Base-by-base conservation (phyloP, 2,113 vertebrate species). In the Puntigrus tetrazona region DNA sequence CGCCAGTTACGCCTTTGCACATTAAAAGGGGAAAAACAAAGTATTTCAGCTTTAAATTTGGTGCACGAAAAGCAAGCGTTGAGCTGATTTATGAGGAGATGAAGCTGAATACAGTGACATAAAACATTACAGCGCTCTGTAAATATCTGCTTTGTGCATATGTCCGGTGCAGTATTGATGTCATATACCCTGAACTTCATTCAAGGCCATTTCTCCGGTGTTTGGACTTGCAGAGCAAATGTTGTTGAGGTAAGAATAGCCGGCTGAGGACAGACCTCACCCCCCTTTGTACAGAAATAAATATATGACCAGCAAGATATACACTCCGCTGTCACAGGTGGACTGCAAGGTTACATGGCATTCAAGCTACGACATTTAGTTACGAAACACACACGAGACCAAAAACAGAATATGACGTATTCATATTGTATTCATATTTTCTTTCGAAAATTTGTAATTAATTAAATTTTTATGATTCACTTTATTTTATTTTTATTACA, bases 171-270 rank as follows among this genome's bases (percentile, higher is more conserved):
- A 69, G 18, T 65, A 20, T 34, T 72, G 36, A 78, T 45, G 27
- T 18, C 25, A 79, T 79, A 45, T 11, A 41, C 9, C 47, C 34
- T 11, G 5, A 47, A 67, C 43, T 57, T 34, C 41, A 77, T 78
- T 63, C 52, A 85, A 82, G 18, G 79, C 25, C 72, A 55, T 11
- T 77, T 82, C 31, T 27, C 22, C 36, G 45, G 22, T 70, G 77
- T 83, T 77, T 52, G n/a, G 69, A 27, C 22, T 36, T 61, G 72
- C 25, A 29, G 18, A 72, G 80, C 34, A 27, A 67, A 74, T 84
- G 79, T 87, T 74, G n/a, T 84, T 27, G 47, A 20, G 78, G 67
- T 90, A 84, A 78, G 72, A 88, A 88, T 87, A 88, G 84, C 29
- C 13, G 9, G 20, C 29, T 85, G 63, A 47, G 50, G 47, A 16